phyloP scores from a whole-genome alignment of 1,140 invertebrate species.

The Vanessa tameamea region DNA sequence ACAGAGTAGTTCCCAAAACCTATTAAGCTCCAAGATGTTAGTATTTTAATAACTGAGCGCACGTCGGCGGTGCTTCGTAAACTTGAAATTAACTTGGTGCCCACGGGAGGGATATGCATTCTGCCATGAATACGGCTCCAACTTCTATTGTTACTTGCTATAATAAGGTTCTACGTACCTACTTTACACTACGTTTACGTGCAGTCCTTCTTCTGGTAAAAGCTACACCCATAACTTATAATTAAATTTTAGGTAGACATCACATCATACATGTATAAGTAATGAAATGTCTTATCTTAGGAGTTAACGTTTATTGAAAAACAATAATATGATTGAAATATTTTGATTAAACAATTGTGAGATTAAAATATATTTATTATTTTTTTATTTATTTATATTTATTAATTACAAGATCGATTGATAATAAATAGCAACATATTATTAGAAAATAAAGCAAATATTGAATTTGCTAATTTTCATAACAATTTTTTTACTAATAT shows the following conservation, averaged over 20 bases:
- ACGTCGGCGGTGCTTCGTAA: constrained; percentile 57
- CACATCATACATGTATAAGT: too few relatives aligned
- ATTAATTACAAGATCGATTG: too few relatives aligned
- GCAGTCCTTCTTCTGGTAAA: constrained; percentile 26
- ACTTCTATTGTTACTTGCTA: constrained; percentile 56
- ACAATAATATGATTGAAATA: too few relatives aligned
- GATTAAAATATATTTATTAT: too few relatives aligned
- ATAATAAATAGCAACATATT: too few relatives aligned
- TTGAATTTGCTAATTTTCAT: too few relatives aligned
- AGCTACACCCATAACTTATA: constrained; percentile 4
- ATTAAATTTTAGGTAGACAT: background rate
- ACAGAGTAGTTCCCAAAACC: constrained; percentile 62
- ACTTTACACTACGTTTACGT: constrained; percentile 40
- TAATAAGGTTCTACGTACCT: constrained; percentile 52
- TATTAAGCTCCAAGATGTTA: constrained; percentile 65
- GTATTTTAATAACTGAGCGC: constrained; percentile 70
- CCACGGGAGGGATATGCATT: constrained; percentile 61
- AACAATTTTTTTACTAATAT: too few relatives aligned
- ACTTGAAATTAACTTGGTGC: constrained; percentile 71
- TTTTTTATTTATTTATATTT: too few relatives aligned
- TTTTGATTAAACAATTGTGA: too few relatives aligned
- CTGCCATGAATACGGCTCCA: constrained; percentile 57
- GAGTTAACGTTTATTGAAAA: too few relatives aligned
- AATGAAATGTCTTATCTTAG: too few relatives aligned
- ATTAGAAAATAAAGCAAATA: too few relatives aligned